phyloP scores from a whole-genome alignment of 2,888 invertebrate genomes.

The Cryptocephalus moraei region DNA sequence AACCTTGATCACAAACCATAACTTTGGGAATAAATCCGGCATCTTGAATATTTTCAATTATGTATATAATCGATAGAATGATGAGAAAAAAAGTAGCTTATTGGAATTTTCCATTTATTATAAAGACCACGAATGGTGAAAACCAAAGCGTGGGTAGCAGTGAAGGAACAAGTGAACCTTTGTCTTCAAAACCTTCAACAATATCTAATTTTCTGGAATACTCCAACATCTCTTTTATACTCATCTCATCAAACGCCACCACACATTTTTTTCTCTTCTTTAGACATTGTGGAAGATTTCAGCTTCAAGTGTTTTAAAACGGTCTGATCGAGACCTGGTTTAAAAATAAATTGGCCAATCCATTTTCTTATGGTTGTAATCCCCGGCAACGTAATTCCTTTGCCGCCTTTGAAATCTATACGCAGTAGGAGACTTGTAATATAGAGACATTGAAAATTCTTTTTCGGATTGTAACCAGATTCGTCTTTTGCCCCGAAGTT shows the following conservation, averaged over 20 bases:
- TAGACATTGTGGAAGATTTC: not conserved
- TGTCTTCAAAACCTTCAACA: slow-evolving; percentile 9
- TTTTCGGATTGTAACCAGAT: not conserved
- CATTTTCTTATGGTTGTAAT: slow-evolving; percentile 1
- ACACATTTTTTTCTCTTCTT: slow-evolving; percentile 1
- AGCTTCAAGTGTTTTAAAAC: not conserved
- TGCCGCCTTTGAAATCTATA: slow-evolving; percentile 1
- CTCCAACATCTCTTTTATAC: slow-evolving; percentile 4
- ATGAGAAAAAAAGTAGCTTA: slow-evolving; percentile 13
- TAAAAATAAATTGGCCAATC: slow-evolving; percentile 1
- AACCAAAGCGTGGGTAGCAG: slow-evolving; percentile 5
- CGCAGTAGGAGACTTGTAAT: not conserved
- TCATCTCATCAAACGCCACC: slow-evolving; percentile 3
- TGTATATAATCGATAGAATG: not conserved
- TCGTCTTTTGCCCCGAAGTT: not conserved
- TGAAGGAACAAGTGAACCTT: slow-evolving; percentile 7
- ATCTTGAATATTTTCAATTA: not conserved
- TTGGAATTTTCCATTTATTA: slow-evolving; percentile 9
- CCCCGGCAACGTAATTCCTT: slow-evolving; percentile 3
- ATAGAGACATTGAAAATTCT: not conserved
- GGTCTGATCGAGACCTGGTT: slow-evolving; percentile 1
- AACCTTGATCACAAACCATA: slow-evolving; percentile 4
- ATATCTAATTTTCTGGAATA: slow-evolving; percentile 3
- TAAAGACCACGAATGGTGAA: slow-evolving; percentile 7
- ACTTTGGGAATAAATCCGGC: not conserved